Conservation (phyloP, 2,888 invertebrate species). For the Leptogaster cylindrica region DNA sequence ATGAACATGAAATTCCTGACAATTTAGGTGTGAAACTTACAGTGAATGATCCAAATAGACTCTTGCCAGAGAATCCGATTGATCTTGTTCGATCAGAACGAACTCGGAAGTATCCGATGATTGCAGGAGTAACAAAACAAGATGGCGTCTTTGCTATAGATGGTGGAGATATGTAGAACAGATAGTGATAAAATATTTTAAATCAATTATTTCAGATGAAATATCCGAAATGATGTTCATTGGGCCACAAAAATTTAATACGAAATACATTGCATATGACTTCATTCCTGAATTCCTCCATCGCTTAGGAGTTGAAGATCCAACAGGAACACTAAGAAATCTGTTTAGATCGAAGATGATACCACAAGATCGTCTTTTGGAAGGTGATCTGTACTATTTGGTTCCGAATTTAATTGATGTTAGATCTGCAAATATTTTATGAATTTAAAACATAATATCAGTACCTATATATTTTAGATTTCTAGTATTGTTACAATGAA, state of each 20-base stretch:
- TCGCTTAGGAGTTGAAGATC: conserved; percentile 39
- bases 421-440: too few species aligned
- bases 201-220: conserved; percentile 39
- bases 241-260: conserved; percentile 11
- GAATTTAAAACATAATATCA: not conserved
- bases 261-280: conserved; percentile 34
- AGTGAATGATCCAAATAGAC: conserved; percentile 40
- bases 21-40: conserved; percentile 44
- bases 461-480: conserved; percentile 22
- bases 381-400: conserved; percentile 36
- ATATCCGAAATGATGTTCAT: conserved; percentile 34
- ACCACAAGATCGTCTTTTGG: not conserved
- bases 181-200: not conserved
- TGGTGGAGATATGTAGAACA: conserved; percentile 24
- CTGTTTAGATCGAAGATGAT: not conserved
- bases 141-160: conserved; percentile 54
- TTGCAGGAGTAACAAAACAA: conserved; percentile 57
- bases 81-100: not conserved
- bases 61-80: conserved; percentile 40
- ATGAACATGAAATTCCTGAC: conserved; percentile 26
- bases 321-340: conserved; percentile 13
- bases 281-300: conserved; percentile 35
- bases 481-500: conserved; percentile 42
- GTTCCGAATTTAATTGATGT: conserved; percentile 44
- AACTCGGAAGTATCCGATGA: conserved; percentile 53